phyloP scores from a whole-genome alignment of 1,140 invertebrate genomes.

The Holotrichia oblita region DNA sequence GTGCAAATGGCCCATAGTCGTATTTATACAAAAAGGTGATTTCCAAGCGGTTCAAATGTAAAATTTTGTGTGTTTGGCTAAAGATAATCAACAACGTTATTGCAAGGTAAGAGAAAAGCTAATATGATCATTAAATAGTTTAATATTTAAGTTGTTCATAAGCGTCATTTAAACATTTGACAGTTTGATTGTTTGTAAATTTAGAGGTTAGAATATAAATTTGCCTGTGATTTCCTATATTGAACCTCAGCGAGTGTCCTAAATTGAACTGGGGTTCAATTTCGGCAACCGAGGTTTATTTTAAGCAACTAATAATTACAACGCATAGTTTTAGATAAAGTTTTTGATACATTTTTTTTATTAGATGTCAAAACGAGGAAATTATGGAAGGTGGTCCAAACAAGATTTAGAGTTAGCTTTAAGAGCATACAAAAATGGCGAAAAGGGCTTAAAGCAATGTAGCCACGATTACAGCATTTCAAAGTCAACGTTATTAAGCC shows the following conservation, averaged over 20 bases:
- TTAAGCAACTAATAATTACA: background rate
- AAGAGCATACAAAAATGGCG: constrained; percentile 9
- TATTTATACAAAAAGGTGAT: background rate
- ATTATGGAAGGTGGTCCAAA: constrained; percentile 4
- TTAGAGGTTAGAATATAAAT: background rate
- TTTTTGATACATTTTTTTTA: constrained; percentile 1
- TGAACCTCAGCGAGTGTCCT: background rate
- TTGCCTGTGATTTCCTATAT: background rate
- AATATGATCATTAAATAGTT: background rate
- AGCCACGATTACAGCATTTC: background rate
- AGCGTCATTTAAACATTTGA: background rate
- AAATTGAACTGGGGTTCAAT: constrained; percentile 38
- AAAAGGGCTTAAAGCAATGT: constrained; percentile 1
- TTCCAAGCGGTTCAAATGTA: background rate
- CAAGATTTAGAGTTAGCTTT: constrained; percentile 26
- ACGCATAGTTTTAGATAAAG: background rate
- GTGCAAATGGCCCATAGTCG: no score
- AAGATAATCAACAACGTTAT: background rate
- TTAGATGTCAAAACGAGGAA: constrained; percentile 26
- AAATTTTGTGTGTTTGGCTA: background rate
- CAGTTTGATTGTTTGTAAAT: background rate
- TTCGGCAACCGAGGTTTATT: constrained; percentile 19
- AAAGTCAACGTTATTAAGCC: background rate
- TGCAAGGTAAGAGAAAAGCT: background rate
- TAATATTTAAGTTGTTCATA: background rate